These are phyloP conservation scores for Macrobrachium nipponense DNA, from an alignment of 1,140 invertebrate species.

Conservation along the genomic window DNA sequence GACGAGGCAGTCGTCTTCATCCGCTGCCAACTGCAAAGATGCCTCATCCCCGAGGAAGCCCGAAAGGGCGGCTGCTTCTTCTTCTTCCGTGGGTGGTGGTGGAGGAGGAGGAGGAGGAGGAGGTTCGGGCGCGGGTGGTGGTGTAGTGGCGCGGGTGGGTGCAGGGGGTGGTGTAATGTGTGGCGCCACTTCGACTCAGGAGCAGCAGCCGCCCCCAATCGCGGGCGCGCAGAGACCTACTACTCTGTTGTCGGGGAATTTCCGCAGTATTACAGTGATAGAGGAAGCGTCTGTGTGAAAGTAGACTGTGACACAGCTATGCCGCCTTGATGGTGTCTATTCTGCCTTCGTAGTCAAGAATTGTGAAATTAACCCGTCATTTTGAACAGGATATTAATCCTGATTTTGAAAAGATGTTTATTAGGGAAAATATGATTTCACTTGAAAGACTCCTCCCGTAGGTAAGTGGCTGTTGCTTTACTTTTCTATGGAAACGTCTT, in stretches of 20 bases:
- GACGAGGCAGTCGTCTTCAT: conserved; percentile 11
- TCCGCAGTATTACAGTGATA: conserved; percentile 44
- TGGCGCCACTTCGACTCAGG: background rate
- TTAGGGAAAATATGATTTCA: background rate
- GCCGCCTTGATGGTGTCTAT: background rate
- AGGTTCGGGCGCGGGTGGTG: no score
- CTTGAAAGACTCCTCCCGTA: no score
- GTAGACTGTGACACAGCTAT: background rate
- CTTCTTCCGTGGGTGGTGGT: no score
- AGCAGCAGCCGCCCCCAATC: background rate
- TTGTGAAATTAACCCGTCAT: background rate
- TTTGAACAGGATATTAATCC: no score
- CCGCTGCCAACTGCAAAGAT: conserved; percentile 18
- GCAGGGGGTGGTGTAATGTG: background rate
- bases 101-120: no score
- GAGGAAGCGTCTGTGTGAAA: conserved; percentile 34
- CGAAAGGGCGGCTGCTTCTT: no score
- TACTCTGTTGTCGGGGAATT: conserved; percentile 27
- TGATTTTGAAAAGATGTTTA: background rate
- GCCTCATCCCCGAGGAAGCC: conserved; percentile 19
- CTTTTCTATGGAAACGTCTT: no score
- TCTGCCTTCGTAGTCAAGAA: conserved; percentile 5
- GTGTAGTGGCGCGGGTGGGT: background rate
- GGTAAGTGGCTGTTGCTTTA: no score
- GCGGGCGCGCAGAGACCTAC: conserved; percentile 3